Conservation (phyloP, 2,888 invertebrate genomes). For the Euspilapteryx auroguttella region DNA sequence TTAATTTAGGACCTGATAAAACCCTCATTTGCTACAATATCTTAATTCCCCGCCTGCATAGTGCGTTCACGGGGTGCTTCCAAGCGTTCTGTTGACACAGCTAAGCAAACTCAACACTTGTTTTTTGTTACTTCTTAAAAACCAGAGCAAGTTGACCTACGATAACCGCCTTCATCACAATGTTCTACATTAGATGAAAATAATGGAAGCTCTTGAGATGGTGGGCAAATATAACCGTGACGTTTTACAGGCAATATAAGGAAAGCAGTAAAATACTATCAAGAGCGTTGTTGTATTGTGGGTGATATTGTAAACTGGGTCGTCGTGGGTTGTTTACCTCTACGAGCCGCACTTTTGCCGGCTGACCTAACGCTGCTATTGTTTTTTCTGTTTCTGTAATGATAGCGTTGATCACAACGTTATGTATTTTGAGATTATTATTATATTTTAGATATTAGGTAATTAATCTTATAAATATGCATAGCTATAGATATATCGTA, state of each 20-base stretch:
- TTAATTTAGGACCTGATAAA: too few relatives aligned
- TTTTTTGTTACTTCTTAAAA: constrained; percentile 31
- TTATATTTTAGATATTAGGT: too few relatives aligned
- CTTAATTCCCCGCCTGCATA: too few relatives aligned
- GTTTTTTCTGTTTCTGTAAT: constrained; percentile 8
- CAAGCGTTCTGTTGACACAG: constrained; percentile 47
- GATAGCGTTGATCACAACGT: too few relatives aligned
- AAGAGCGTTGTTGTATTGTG: constrained; percentile 21
- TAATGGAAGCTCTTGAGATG: too few relatives aligned
- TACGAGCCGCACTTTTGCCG: constrained; percentile 10
- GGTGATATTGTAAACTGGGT: constrained; percentile 24
- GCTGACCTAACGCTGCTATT: constrained; percentile 14
- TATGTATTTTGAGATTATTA: too few relatives aligned
- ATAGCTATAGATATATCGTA: too few relatives aligned
- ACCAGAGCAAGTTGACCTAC: constrained; percentile 16
- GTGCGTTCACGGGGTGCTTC: too few relatives aligned
- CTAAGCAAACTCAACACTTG: constrained; percentile 39
- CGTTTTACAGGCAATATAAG: constrained; percentile 23
- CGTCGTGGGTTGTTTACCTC: constrained; percentile 32
- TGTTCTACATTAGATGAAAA: too few relatives aligned
- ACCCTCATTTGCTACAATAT: too few relatives aligned
- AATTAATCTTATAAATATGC: too few relatives aligned
- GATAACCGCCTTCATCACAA: constrained; percentile 9
- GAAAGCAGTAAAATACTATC: constrained; percentile 30
- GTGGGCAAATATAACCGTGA: constrained; percentile 33